These are phyloP conservation scores for Propithecus perrieri DNA, from an alignment of 2,797 vertebrate species.

Conservation along the genomic window DNA sequence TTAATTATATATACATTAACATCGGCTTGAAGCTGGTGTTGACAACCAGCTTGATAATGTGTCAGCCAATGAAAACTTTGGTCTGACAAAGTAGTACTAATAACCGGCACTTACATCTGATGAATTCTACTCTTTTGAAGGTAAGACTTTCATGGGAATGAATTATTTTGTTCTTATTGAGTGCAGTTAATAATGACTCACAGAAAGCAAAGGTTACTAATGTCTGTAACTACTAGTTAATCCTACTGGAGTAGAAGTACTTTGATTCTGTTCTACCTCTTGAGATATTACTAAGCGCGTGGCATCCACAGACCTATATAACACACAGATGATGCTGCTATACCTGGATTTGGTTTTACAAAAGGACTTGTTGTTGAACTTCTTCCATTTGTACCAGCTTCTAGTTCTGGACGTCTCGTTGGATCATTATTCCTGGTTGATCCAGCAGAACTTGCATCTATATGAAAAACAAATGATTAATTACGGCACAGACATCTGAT, in stretches of 20 bases:
- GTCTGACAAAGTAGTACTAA: constrained; percentile 64
- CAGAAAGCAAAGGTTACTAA: constrained; percentile 20
- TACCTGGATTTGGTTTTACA: constrained; percentile 90
- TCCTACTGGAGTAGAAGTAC: neutral
- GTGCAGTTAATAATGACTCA: constrained; percentile 59
- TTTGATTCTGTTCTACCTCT: neutral
- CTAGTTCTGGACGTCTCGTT: constrained; percentile 91
- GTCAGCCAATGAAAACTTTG: constrained; percentile 54
- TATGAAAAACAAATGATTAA: constrained; percentile 80
- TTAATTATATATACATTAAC: constrained; percentile 82
- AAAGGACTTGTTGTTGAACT: constrained; percentile 89
- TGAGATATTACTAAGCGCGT: rapidly evolving
- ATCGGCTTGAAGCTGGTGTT: constrained; percentile 75
- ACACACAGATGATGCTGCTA: neutral
- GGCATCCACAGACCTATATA: neutral
- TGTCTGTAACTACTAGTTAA: neutral
- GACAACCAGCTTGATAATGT: constrained; percentile 69
- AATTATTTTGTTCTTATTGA: constrained; percentile 65
- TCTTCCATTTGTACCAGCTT: constrained; percentile 90
- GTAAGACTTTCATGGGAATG: constrained; percentile 70
- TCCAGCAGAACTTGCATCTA: constrained; percentile 93
- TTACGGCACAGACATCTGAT: constrained; percentile 64
- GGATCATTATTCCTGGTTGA: constrained; percentile 90
- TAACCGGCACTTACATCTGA: constrained; percentile 55
- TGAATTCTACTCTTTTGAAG: constrained; percentile 57